Percentiles rank a stretch among this genome's conserved stretches.
Evolutionary conservation across 2,888 invertebrate species (phyloP).

Genomic region (Villa cingulata): DNA sequence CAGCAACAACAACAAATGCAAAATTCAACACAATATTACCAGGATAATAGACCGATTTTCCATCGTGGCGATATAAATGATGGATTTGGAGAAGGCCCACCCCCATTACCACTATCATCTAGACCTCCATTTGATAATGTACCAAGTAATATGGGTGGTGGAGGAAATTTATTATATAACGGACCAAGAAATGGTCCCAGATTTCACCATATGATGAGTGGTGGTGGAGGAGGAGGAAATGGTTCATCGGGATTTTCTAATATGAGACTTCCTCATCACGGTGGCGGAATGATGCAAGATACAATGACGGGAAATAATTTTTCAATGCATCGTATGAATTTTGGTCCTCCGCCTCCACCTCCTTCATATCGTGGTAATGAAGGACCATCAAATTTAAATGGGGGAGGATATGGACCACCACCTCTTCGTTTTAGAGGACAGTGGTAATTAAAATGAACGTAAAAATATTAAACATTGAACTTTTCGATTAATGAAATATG

Average conservation of each 20-base stretch:
- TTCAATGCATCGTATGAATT: slow-evolving; percentile 12
- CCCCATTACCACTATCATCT: not conserved
- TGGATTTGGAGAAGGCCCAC: slow-evolving; percentile 4
- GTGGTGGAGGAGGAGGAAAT: not conserved
- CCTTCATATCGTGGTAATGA: slow-evolving; percentile 10
- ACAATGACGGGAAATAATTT: slow-evolving; percentile 6
- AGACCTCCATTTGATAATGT: slow-evolving; percentile 5
- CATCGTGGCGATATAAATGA: slow-evolving; percentile 10
- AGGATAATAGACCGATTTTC: slow-evolving; percentile 9
- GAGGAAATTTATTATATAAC: not conserved
- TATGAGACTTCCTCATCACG: slow-evolving; percentile 2
- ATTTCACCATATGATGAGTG: slow-evolving; percentile 6
- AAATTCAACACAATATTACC: not conserved
- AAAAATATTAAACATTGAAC: too few relatives aligned
- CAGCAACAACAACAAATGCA: not conserved
- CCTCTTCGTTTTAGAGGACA: slow-evolving; percentile 12
- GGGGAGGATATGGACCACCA: slow-evolving; percentile 7
- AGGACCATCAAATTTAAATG: slow-evolving; percentile 5
- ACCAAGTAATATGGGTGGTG: not conserved
- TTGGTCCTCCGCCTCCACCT: slow-evolving; percentile 11
- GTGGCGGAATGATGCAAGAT: slow-evolving; percentile 6
- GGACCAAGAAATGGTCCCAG: slow-evolving; percentile 2
- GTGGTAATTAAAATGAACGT: slow-evolving; percentile 3
- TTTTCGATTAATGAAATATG: too few relatives aligned
- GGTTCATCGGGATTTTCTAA: not conserved